Conservation (phyloP, 2,888 invertebrate species). For the Lithophane semibrunnea region DNA sequence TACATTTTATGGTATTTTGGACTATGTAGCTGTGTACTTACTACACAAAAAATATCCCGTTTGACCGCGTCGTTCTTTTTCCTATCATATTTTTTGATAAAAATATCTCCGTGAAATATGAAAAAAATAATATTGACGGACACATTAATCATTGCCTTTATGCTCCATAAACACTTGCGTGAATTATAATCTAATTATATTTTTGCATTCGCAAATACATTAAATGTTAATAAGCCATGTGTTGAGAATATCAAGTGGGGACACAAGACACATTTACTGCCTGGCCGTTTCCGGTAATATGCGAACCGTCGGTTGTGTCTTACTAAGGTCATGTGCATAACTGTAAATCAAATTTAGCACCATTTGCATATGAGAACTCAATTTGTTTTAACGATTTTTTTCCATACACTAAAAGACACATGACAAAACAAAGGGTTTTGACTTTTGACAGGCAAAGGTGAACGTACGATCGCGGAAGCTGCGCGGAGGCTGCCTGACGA, state of each 20-base stretch:
- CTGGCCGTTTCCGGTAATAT: slow-evolving; percentile 59
- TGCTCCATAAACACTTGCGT: slow-evolving; percentile 50
- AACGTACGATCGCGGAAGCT: slow-evolving; percentile 86
- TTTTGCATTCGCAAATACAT: slow-evolving; percentile 49
- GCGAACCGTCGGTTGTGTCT: slow-evolving; percentile 50
- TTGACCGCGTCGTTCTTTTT: slow-evolving; percentile 1
- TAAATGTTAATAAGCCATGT: slow-evolving; percentile 44
- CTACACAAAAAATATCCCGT: slow-evolving; percentile 7
- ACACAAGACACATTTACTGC: slow-evolving; percentile 57
- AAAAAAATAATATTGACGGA: slow-evolving; percentile 26
- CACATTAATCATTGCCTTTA: slow-evolving; percentile 52
- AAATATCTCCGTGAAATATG: slow-evolving; percentile 8
- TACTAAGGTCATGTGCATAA: slow-evolving; percentile 50
- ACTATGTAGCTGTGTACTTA: not conserved
- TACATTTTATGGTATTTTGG: not conserved
- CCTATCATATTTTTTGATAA: not conserved
- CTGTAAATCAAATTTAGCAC: slow-evolving; percentile 44
- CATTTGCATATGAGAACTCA: slow-evolving; percentile 28
- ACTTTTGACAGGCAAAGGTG: slow-evolving; percentile 77
- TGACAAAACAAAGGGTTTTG: slow-evolving; percentile 65
- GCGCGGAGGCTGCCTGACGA: slow-evolving; percentile 76
- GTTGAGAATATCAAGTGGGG: slow-evolving; percentile 53
- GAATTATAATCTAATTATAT: slow-evolving; percentile 50
- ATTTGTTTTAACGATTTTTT: slow-evolving; percentile 18
- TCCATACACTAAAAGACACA: slow-evolving; percentile 20